These are phyloP conservation scores for Caranx melampygus DNA, from an alignment of 2,113 vertebrate species.

Conservation along the genomic window DNA sequence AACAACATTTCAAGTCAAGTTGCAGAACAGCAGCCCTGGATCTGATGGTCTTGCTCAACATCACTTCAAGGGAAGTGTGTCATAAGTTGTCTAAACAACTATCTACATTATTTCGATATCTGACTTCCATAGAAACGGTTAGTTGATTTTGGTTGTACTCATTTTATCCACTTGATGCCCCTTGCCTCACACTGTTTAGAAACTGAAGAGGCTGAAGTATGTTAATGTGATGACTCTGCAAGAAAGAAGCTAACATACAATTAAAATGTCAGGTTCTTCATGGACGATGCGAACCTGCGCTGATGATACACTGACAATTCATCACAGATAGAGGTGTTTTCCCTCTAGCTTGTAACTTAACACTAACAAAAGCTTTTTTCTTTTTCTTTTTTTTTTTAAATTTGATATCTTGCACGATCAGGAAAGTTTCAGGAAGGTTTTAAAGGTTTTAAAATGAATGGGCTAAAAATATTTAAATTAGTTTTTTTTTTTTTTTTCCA, in stretches of 20 bases:
- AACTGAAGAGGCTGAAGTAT: neutral
- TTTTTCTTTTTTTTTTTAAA: neutral
- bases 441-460: too few species aligned
- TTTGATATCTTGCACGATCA: neutral
- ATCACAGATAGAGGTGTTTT: neutral
- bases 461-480: too few species aligned
- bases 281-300: neutral
- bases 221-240: neutral
- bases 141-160: slow-evolving; percentile 3
- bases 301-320: neutral
- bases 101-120: neutral
- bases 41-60: neutral
- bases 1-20: neutral
- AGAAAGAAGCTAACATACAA: neutral
- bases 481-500: too few species aligned
- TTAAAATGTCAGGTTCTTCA: neutral
- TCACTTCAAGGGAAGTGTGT: neutral
- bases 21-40: neutral
- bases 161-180: neutral
- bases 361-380: neutral
- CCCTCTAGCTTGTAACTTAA: neutral
- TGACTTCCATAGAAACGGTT: neutral
- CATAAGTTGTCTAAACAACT: neutral
- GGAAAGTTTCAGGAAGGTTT: too few species aligned
- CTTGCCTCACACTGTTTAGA: neutral